Evolutionary conservation across 2,888 invertebrate species (phyloP).

Genomic region (Myopa tessellatipennis): DNA sequence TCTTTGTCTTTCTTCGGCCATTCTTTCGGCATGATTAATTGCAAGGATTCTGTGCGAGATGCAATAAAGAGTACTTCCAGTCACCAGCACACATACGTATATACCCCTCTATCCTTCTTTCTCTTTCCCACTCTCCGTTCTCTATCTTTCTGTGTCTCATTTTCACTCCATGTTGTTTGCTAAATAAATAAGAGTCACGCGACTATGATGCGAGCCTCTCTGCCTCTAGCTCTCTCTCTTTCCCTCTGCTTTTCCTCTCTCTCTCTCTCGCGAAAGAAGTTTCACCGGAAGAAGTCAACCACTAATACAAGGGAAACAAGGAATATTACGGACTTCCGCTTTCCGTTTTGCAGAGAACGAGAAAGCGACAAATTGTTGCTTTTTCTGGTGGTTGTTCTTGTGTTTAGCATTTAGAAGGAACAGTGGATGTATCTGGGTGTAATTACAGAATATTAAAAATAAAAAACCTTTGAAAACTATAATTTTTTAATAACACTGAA

Average conservation of each 20-base stretch:
- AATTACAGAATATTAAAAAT: background rate
- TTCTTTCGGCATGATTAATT: conserved; percentile 30
- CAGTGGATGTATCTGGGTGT: background rate
- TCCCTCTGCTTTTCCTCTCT: background rate
- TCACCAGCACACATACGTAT: background rate
- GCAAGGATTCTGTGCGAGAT: conserved; percentile 28
- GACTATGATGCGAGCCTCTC: too few species aligned
- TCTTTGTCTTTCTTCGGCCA: background rate
- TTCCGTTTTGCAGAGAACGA: background rate
- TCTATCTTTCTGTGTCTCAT: background rate
- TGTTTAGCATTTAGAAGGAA: background rate
- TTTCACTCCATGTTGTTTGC: background rate
- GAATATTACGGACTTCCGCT: conserved; percentile 67
- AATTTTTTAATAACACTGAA: too few species aligned
- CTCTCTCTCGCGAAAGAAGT: conserved; percentile 42
- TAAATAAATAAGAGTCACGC: background rate
- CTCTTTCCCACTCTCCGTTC: background rate
- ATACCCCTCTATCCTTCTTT: background rate
- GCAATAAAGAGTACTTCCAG: conserved; percentile 9
- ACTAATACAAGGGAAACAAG: conserved; percentile 65
- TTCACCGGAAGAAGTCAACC: conserved; percentile 66
- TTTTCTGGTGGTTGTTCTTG: conserved; percentile 9
- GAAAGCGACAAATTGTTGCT: conserved; percentile 29
- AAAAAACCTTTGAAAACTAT: too few species aligned
- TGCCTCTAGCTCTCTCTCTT: too few species aligned